phyloP scores from a whole-genome alignment of 2,888 invertebrate species.

The Andrena haemorrhoa region DNA sequence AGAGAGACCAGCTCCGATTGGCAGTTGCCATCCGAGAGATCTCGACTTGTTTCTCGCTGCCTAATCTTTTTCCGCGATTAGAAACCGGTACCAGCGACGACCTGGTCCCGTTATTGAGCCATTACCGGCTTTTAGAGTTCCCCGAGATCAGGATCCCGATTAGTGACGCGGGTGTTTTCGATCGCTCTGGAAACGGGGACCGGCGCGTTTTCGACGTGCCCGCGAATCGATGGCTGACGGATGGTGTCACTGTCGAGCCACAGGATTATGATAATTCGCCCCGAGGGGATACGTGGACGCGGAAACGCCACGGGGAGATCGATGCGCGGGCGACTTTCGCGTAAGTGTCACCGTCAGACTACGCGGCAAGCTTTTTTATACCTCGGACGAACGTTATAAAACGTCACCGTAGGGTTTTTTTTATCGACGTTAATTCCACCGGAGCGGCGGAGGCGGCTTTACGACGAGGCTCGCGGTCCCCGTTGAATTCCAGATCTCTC shows the following conservation, averaged over 20 bases:
- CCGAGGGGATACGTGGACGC: not conserved
- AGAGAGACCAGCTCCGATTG: slow-evolving; percentile 47
- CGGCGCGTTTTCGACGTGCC: not conserved
- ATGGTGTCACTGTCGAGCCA: not conserved
- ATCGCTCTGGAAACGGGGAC: not conserved
- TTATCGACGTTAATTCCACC: slow-evolving; percentile 72
- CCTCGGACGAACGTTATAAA: slow-evolving; percentile 23
- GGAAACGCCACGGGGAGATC: not conserved
- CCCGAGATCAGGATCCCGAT: slow-evolving; percentile 27
- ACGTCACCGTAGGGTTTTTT: slow-evolving; percentile 56
- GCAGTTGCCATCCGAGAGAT: slow-evolving; percentile 58
- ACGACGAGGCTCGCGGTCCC: slow-evolving; percentile 49
- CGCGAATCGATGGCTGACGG: slow-evolving; percentile 7
- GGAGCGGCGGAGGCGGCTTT: slow-evolving; percentile 56
- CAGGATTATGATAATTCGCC: slow-evolving; percentile 40
- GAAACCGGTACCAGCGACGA: slow-evolving; percentile 61
- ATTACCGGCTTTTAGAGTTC: slow-evolving; percentile 47
- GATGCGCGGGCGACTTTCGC: slow-evolving; percentile 5
- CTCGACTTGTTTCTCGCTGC: slow-evolving; percentile 50
- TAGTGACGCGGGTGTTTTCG: slow-evolving; percentile 16
- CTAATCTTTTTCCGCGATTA: slow-evolving; percentile 67
- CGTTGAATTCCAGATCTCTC: slow-evolving; percentile 28
- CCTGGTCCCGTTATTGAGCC: slow-evolving; percentile 56
- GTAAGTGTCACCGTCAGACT: slow-evolving; percentile 2
- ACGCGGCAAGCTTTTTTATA: not conserved